Percentiles rank a stretch among this genome's conserved stretches.
Conservation (phyloP, 2,113 vertebrate genomes). For the Carettochelys insculpta region DNA sequence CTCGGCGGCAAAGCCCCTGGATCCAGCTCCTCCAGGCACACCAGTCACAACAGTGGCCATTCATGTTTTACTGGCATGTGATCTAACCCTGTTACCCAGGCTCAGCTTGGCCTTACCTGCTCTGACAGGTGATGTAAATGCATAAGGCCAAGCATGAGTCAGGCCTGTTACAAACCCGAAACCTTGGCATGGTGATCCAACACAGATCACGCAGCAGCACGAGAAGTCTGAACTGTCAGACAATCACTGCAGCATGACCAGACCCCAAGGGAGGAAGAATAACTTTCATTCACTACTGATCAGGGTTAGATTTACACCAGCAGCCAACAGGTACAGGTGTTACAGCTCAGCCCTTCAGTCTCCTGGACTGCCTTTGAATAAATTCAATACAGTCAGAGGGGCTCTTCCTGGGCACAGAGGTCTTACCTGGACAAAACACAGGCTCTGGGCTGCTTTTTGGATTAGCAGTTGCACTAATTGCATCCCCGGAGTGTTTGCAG, state of each 20-base stretch:
- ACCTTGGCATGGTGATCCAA: neutral
- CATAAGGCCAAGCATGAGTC: neutral
- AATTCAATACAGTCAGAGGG: neutral
- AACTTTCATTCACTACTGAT: neutral
- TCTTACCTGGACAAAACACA: neutral
- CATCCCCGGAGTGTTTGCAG: neutral
- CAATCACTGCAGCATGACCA: too few relatives aligned
- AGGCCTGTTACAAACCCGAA: neutral
- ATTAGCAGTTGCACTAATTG: too few relatives aligned
- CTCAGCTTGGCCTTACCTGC: neutral
- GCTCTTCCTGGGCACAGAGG: neutral
- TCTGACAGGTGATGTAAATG: neutral
- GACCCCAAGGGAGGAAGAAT: too few relatives aligned
- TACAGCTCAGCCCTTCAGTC: neutral
- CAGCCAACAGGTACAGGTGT: neutral
- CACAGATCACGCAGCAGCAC: neutral
- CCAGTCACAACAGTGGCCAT: neutral
- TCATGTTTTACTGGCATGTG: neutral
- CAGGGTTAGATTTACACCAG: neutral
- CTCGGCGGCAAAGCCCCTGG: too few relatives aligned
- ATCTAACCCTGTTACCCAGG: neutral
- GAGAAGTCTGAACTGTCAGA: too few relatives aligned
- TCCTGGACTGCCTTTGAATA: neutral
- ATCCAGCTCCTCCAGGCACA: neutral
- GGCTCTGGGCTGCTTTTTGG: neutral